Evolutionary conservation across 2,888 invertebrate genomes (phyloP), one percentile per base, ranked within the genome.

Genomic region (Tipula lateralis): DNA sequence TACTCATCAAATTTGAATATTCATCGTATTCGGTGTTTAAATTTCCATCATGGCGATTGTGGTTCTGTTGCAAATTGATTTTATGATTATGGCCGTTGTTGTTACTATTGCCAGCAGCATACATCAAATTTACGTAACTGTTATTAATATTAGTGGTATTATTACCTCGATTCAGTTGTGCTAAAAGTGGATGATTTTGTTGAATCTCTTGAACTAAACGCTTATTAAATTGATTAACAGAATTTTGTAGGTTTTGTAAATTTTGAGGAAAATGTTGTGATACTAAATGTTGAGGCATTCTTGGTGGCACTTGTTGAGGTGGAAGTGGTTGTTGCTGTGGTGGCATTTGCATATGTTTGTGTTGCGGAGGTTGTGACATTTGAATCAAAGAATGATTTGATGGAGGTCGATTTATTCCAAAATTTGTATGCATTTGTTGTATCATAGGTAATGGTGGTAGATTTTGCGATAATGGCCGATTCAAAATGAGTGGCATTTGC

Each of bases 1-100:
- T 93, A 13, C 96, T 96, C 99, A 99, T 99, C 12, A 99, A 91
- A 0, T 98, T 98, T 0, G 95, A 95, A 89, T 96, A 98, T 86
- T 96, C 96, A 88, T 97, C 96, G 86, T 91, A 91, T 81, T 91
- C 92, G 5, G 84, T 89, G 86, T 85, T 88, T 86, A 30, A 87
- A 85, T 84, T 87, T 85, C 87, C 87, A 89, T 87, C 91, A 90
- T 85, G 87, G 16, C 88, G 88, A 84, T 87, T 87, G 1, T 86
- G 86, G n/a, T 86, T 85, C 84, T 87, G 84, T 13, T 86, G 83
- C 32, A 85, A 87, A 83, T 83, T 80, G 24, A 80, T 90, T 87
- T 32, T 84, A 80, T 84, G 83, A 30, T 44, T 83, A 84, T 84
- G 34, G 34, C 86, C 86, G 86, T 83, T 85, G 85, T 83, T 87